Conservation (phyloP, 2,113 vertebrate species). For the Paedocypris sp. region DNA sequence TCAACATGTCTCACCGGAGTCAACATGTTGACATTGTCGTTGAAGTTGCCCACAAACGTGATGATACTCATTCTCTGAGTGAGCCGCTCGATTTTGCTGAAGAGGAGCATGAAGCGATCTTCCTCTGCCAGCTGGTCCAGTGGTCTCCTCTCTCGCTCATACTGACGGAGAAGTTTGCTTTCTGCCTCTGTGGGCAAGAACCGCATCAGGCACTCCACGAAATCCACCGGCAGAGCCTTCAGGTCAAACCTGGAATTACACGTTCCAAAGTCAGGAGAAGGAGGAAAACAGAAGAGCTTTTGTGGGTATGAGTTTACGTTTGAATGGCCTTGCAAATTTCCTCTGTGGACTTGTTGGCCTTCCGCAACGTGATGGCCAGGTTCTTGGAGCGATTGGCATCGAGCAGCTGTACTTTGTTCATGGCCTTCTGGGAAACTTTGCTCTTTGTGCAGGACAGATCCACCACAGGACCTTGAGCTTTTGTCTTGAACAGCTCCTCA, state of each 20-base stretch:
- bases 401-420: conserved; percentile 80
- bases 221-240: conserved; percentile 80
- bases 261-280: not conserved
- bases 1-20: conserved; percentile 60
- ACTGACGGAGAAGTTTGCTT: conserved; percentile 77
- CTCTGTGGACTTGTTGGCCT: conserved; percentile 77
- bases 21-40: conserved; percentile 79
- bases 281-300: not conserved
- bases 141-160: conserved; percentile 79
- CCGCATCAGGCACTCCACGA: conserved; percentile 90
- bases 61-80: conserved; percentile 91
- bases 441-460: conserved; percentile 77
- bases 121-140: conserved; percentile 83
- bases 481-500: conserved; percentile 96
- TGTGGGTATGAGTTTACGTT: conserved; percentile 57
- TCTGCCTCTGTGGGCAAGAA: conserved; percentile 85
- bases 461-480: conserved; percentile 82
- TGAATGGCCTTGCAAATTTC: conserved; percentile 94
- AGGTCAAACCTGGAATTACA: conserved; percentile 75
- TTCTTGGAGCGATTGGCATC: conserved; percentile 94
- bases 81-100: conserved; percentile 89
- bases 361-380: conserved; percentile 89
- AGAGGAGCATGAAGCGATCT: conserved; percentile 88
- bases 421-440: conserved; percentile 75
- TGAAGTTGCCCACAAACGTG: conserved; percentile 89